A percentile compares a stretch with the other conserved stretches of the same genome.
These are phyloP conservation scores for Sylvilagus floridanus DNA, from an alignment of 2,797 vertebrate genomes.

Conservation along the genomic window DNA sequence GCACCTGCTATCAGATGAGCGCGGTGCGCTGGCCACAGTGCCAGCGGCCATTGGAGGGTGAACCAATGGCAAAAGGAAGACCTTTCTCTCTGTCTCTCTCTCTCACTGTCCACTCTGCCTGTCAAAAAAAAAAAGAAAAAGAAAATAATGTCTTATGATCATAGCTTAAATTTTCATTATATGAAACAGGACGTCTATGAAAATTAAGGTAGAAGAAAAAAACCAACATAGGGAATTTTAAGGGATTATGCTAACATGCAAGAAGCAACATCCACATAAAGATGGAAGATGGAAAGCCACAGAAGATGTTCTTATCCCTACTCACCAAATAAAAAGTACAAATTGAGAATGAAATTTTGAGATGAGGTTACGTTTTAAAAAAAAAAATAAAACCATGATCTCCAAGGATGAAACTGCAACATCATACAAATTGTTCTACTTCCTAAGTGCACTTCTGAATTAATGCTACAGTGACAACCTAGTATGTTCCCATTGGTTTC, in stretches of 20 bases:
- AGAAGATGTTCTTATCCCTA: not conserved
- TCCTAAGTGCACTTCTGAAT: not conserved
- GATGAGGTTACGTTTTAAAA: not conserved
- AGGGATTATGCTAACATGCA: not conserved
- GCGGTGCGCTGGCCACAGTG: no score
- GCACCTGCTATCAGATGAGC: no score
- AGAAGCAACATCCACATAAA: not conserved
- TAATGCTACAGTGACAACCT: not conserved
- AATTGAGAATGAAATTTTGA: constrained; percentile 27
- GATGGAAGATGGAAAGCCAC: not conserved
- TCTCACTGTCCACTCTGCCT: no score
- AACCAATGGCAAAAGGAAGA: no score
- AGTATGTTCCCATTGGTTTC: not conserved
- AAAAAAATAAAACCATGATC: not conserved
- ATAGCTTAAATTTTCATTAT: not conserved
- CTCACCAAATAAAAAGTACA: not conserved
- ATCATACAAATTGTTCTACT: not conserved
- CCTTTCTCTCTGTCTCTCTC: no score
- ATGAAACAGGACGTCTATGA: not conserved
- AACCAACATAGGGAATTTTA: not conserved
- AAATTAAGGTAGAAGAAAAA: constrained; percentile 6
- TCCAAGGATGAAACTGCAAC: constrained; percentile 26
- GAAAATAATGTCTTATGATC: not conserved
- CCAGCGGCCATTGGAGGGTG: no score
- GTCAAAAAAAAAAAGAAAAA: no score